Evolutionary conservation across 2,797 vertebrate species (phyloP), one percentile per base, ranked within the genome.

Genomic region (Bufotes viridis): DNA sequence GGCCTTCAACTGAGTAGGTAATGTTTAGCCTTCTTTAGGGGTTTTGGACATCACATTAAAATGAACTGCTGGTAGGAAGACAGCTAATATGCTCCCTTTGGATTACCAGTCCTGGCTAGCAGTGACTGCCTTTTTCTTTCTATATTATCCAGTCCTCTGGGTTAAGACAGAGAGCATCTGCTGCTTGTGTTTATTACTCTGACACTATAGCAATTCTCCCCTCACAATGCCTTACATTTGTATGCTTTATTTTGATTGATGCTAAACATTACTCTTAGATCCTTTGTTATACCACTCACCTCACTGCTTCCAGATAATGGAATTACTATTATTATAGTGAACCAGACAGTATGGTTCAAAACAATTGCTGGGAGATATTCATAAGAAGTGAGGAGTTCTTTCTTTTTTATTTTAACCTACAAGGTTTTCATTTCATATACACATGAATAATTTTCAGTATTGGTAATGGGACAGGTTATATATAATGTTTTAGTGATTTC

Each of bases 21-120:
- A 15, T 20, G 2, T 7, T 26, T 69, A 24, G 18, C 3, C 67
- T 72, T 26, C 81, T 53, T 49, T 67, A 22, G 81, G 51, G 53
- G 49, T 22, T 69, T 83, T 72, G 58, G 65, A 57, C n/a, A 57
- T 26, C 17, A 17, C 65, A 24, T 34, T 70, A 61, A 7, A 76
- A 78, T 63, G 67, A 49, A 24, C 26, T 84, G 69, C 55, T 29
- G 29, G 17, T 57, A 22, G 7, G 6, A 34, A 34, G 51, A 55
- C 55, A 29, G 29, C n/a, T 74, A 42, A 84, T 84, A 58, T 74
- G 82, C 53, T 84, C 69, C 53, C 26, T 72, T 42, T 84, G 26
- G 82, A 29, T 84, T 74, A 57, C 74, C 24, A 84, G 14, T 26
- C 74, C 18, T 84, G 69, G 55, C 67, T 69, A 55, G 53, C 11